These are phyloP conservation scores for Misgurnus mizolepis DNA, from an alignment of 2,113 vertebrate genomes.

Conservation along the genomic window DNA sequence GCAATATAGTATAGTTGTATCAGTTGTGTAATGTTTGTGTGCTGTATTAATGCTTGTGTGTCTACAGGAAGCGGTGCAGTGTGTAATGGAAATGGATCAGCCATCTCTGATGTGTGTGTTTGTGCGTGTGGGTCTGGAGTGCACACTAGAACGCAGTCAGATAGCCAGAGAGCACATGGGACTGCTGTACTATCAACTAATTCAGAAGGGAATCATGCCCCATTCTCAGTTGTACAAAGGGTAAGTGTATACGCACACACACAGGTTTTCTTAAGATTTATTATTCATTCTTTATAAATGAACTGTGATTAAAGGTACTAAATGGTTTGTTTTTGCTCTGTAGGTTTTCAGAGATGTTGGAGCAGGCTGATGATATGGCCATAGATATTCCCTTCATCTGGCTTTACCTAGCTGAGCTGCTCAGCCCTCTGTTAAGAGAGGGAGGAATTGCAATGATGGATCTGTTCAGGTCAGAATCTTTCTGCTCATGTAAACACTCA, in stretches of 20 bases:
- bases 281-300: background rate
- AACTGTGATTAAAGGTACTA: background rate
- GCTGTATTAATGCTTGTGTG: too few relatives aligned
- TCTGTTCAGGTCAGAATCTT: constrained; percentile 82
- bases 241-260: constrained; percentile 69
- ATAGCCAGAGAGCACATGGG: constrained; percentile 96
- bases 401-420: constrained; percentile 94
- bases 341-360: constrained; percentile 91
- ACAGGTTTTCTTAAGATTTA: background rate
- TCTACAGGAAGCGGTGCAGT: constrained; percentile 91
- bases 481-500: background rate
- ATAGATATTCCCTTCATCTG: constrained; percentile 99
- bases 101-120: constrained; percentile 81
- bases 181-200: constrained; percentile 87
- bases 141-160: constrained; percentile 93
- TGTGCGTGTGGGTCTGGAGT: constrained; percentile 90
- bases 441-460: constrained; percentile 95
- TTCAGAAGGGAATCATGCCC: constrained; percentile 84
- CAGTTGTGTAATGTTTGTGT: too few relatives aligned
- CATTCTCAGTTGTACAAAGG: constrained; percentile 89
- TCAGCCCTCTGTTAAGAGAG: constrained; percentile 90
- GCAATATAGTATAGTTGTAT: too few relatives aligned
- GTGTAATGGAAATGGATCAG: constrained; percentile 87
- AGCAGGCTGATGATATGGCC: constrained; percentile 96
- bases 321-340: background rate